Evolutionary conservation across 2,797 vertebrate species (phyloP), one percentile per base, ranked within the genome.

Genomic region (Cossypha dichroa): DNA sequence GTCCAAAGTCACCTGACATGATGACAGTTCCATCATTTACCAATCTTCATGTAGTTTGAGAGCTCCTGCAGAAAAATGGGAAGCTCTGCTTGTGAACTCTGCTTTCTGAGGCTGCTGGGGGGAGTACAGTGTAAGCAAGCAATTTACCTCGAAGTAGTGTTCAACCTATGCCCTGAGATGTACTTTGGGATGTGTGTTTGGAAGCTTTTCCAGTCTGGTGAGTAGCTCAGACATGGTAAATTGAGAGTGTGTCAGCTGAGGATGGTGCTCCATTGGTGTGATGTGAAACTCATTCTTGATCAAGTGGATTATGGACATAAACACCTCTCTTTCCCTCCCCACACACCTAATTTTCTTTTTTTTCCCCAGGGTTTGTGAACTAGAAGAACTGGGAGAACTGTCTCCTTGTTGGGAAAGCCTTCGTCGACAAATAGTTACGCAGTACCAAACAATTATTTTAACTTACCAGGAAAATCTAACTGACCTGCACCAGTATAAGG

Each of bases 401-500:
- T 99, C 99, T 9, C 99, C 99, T 38, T 99, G 99, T 90, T 99
- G 99, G 99, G 99, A 99, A 98, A 99, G 98, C 90, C 98, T 99
- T 67, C 98, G 99, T 49, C 98, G 99, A 69, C 99, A 99, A 96
- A 99, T 99, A 25, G 98, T 99, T 87, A 99, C 99, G 34, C 99
- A 99, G 93, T 99, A 99, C 98, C 99, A 99, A 98, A 99, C 98
- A 20, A 97, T 99, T 85, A 99, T 99, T 94, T 98, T 99, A 56
- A 97, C 98, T 3, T 99, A 99, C 95, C 99, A 99, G 97, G 99
- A 99, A 93, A 99, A 99, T 7, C 96, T 99, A 85, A 98, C 98
- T 7, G 98, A 99, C 97, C 98, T 99, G 89, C 99, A 98, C 92
- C 97, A 98, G 83, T 99, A 99, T 97, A 99, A 98, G 98, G 99